Percentiles rank a stretch among this genome's conserved stretches.
Conservation (phyloP, 1,140 invertebrate genomes). For the Lepidotrigona ventralis region DNA sequence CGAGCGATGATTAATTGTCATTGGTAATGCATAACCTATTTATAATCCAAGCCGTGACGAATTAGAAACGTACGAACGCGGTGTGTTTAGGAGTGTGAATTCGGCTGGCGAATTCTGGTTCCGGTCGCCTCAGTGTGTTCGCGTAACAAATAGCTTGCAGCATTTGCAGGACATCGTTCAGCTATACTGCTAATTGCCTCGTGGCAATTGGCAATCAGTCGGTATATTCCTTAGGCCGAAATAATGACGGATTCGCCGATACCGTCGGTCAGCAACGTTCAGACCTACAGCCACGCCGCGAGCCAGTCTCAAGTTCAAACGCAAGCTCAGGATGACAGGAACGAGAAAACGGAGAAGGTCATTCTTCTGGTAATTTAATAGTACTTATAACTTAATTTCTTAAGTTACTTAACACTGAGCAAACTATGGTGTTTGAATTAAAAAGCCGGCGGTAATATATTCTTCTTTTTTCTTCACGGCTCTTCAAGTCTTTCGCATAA, state of each 20-base stretch:
- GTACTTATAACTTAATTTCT: not conserved
- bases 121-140: not conserved
- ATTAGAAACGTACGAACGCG: not conserved
- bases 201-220: slow-evolving; percentile 55
- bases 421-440: not conserved
- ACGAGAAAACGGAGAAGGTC: slow-evolving; percentile 52
- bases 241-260: slow-evolving; percentile 77
- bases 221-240: slow-evolving; percentile 51
- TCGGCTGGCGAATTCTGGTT: not conserved
- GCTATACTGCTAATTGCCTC: slow-evolving; percentile 32
- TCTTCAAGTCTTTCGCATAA: not conserved
- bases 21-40: too few species aligned
- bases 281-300: slow-evolving; percentile 58
- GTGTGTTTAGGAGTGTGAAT: not conserved
- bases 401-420: too few species aligned
- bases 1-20: not conserved
- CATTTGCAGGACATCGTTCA: slow-evolving; percentile 26
- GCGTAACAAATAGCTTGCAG: slow-evolving; percentile 1
- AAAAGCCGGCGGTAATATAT: not conserved
- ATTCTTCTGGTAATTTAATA: slow-evolving; percentile 68
- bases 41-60: not conserved
- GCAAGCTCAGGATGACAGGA: slow-evolving; percentile 55
- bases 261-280: slow-evolving; percentile 68
- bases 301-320: slow-evolving; percentile 1
- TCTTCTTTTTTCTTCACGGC: too few species aligned